Evolutionary conservation across 1,140 invertebrate species (phyloP).

Genomic region (Papilio aristodemus): DNA sequence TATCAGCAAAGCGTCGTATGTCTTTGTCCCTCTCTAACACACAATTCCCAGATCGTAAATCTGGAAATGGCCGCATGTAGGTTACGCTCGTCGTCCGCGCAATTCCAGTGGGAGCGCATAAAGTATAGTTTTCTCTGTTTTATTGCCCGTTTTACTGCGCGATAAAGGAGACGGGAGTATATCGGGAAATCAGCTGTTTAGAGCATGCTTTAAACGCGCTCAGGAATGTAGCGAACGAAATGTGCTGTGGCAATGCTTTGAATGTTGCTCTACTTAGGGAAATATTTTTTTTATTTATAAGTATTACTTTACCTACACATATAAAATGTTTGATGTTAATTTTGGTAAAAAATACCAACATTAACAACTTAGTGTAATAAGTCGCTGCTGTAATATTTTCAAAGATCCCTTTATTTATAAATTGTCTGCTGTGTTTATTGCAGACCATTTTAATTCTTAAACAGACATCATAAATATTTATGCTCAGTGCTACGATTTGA

Average conservation of each 20-base stretch:
- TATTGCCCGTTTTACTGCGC: slow-evolving; percentile 73
- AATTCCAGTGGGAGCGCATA: slow-evolving; percentile 70
- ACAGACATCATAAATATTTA: no score
- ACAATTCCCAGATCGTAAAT: slow-evolving; percentile 82
- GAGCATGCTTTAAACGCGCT: slow-evolving; percentile 78
- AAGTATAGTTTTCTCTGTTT: slow-evolving; percentile 80
- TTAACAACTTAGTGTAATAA: no score
- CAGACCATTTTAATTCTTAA: no score
- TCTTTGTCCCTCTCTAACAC: slow-evolving; percentile 78
- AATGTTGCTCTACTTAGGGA: slow-evolving; percentile 65
- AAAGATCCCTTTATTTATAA: no score
- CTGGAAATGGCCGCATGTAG: slow-evolving; percentile 81
- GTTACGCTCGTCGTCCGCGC: slow-evolving; percentile 77
- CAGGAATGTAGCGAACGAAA: slow-evolving; percentile 78
- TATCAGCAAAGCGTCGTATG: slow-evolving; percentile 72
- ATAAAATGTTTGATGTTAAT: no score
- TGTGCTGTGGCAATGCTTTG: slow-evolving; percentile 54
- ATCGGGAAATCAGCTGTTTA: slow-evolving; percentile 78
- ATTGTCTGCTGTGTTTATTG: no score
- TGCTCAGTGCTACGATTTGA: no score
- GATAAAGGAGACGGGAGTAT: slow-evolving; percentile 78
- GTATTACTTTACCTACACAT: no score
- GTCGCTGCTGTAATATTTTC: no score
- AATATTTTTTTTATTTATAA: slow-evolving; percentile 36
- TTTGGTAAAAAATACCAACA: no score